Conservation (phyloP, 1,140 invertebrate species). For the Bombyx mori region DNA sequence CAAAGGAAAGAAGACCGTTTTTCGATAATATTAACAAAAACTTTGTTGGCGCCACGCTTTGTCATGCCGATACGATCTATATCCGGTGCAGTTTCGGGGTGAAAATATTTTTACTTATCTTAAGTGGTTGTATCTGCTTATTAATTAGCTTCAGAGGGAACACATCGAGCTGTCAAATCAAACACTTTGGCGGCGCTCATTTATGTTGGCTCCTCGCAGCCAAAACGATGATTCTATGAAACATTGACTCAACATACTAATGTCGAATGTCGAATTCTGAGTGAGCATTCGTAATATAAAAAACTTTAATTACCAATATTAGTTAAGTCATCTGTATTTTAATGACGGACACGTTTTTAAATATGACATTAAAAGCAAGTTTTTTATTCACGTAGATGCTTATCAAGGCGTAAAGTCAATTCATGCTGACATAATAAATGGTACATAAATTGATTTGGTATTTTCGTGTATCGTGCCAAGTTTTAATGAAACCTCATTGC, state of each 20-base stretch:
- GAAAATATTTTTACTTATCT: slow-evolving; percentile 70
- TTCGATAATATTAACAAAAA: slow-evolving; percentile 8
- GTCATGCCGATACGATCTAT: slow-evolving; percentile 66
- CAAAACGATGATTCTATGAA: slow-evolving; percentile 54
- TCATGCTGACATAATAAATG: slow-evolving; percentile 8
- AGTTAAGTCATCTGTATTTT: slow-evolving; percentile 15
- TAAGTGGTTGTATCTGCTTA: slow-evolving; percentile 71
- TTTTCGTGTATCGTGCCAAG: not conserved
- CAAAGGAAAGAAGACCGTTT: slow-evolving; percentile 6
- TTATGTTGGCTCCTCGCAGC: slow-evolving; percentile 23
- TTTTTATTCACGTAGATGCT: slow-evolving; percentile 5
- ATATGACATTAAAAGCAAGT: slow-evolving; percentile 12
- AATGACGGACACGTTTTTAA: slow-evolving; percentile 2
- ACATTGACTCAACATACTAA: slow-evolving; percentile 18
- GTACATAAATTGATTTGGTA: slow-evolving; percentile 2
- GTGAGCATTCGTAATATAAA: not conserved
- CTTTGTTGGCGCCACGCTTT: slow-evolving; percentile 60
- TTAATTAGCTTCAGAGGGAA: slow-evolving; percentile 64
- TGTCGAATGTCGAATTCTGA: slow-evolving; percentile 16
- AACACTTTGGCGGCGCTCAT: slow-evolving; percentile 52
- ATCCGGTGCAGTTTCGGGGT: slow-evolving; percentile 66
- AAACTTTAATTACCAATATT: slow-evolving; percentile 3
- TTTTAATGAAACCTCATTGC: no score
- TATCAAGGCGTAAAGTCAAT: slow-evolving; percentile 7
- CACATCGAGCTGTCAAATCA: slow-evolving; percentile 62